Conservation (phyloP, 2,797 vertebrate genomes). For the Odontamblyopus lacepedii region DNA sequence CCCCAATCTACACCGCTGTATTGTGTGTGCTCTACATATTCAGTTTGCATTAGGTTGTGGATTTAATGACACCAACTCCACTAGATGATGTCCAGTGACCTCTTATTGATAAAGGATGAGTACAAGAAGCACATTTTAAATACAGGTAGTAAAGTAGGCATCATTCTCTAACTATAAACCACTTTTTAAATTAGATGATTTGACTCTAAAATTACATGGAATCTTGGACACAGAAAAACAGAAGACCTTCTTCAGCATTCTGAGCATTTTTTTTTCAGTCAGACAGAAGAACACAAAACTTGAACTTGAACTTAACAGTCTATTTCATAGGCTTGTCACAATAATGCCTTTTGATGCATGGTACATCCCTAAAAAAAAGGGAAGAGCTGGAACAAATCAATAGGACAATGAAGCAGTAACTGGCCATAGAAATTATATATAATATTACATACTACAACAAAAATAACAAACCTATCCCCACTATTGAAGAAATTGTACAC, state of each 20-base stretch:
- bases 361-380: too few species aligned
- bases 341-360: too few species aligned
- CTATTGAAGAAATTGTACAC: too few species aligned
- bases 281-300: too few species aligned
- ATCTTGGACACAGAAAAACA: neutral
- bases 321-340: too few species aligned
- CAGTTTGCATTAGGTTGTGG: conserved; percentile 10
- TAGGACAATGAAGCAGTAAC: too few species aligned
- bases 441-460: too few species aligned
- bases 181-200: neutral
- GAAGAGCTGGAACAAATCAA: too few species aligned
- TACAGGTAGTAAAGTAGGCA: neutral
- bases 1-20: conserved; percentile 14
- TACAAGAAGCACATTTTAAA: neutral
- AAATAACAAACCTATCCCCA: too few species aligned
- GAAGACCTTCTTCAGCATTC: neutral
- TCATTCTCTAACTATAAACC: neutral
- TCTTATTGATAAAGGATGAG: conserved; percentile 20
- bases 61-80: conserved; percentile 19
- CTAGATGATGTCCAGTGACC: conserved; percentile 16
- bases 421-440: too few species aligned
- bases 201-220: too few species aligned
- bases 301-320: too few species aligned
- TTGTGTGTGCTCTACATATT: conserved; percentile 26
- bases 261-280: neutral